These are phyloP conservation scores for Hylyphantes graminicola DNA, from an alignment of 1,140 invertebrate genomes.

Conservation along the genomic window DNA sequence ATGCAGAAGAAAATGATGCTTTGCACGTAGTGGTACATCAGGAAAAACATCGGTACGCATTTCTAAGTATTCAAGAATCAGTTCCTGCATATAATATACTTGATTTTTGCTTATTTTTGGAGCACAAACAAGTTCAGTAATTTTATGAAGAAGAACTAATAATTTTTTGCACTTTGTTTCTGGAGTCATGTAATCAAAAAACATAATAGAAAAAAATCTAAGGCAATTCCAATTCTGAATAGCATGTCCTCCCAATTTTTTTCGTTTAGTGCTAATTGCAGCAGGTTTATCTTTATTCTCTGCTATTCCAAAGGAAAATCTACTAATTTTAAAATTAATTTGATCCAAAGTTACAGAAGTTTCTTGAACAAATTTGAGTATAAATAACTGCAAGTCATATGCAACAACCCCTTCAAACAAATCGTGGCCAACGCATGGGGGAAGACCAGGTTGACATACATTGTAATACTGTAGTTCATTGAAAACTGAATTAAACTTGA, in stretches of 20 bases:
- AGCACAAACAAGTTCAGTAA: conserved; percentile 10
- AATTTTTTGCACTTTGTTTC: no score
- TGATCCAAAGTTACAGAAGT: neutral
- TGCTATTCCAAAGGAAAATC: neutral
- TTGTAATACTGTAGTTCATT: conserved; percentile 30
- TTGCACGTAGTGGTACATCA: neutral
- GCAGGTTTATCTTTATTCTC: conserved; percentile 3
- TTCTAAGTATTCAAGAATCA: conserved; percentile 13
- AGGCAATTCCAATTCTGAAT: conserved; percentile 17
- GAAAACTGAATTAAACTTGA: conserved; percentile 32
- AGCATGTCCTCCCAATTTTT: conserved; percentile 5
- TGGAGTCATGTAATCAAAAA: no score
- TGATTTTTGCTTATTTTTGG: no score
- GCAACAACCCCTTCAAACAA: conserved; percentile 28
- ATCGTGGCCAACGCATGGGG: conserved; percentile 24
- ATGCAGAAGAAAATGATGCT: conserved; percentile 23
- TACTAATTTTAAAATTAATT: neutral
- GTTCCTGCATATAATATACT: neutral
- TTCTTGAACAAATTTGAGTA: neutral
- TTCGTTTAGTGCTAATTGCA: neutral
- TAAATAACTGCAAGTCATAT: conserved; percentile 2
- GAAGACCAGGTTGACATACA: conserved; percentile 27
- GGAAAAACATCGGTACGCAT: neutral
- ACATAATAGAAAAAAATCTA: neutral
- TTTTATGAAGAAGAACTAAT: conserved; percentile 1